phyloP scores from a whole-genome alignment of 2,113 vertebrate species.

The Ictidomys tridecemlineatus region DNA sequence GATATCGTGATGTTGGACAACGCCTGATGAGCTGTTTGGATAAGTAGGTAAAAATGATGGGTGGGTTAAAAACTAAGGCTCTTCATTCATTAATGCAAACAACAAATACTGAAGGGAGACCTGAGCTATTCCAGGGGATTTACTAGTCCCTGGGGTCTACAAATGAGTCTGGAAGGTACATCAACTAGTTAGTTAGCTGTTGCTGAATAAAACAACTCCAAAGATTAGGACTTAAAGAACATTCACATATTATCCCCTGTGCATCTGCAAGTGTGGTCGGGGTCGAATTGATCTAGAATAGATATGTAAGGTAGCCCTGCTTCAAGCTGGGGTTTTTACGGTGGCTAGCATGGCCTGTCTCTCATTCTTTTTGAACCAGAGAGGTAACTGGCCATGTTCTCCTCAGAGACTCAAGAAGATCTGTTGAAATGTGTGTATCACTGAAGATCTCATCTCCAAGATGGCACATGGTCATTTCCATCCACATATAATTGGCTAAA shows the following conservation, averaged over 20 bases:
- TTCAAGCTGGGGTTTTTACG: background rate
- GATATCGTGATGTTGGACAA: background rate
- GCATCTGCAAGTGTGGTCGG: background rate
- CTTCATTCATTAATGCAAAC: background rate
- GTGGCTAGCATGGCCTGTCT: no score
- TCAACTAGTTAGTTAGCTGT: background rate
- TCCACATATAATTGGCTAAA: background rate
- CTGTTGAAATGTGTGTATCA: background rate
- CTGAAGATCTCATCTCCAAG: background rate
- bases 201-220: background rate
- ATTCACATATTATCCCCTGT: accelerated
- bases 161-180: background rate
- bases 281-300: background rate
- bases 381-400: background rate
- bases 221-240: background rate
- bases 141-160: background rate
- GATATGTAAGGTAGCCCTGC: background rate
- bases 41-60: background rate
- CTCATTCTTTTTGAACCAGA: background rate
- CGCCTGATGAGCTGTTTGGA: background rate
- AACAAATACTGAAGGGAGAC: background rate
- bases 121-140: background rate
- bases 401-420: background rate
- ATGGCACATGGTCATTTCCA: background rate
- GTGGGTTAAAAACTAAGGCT: background rate